These are phyloP conservation scores for Drosophila albomicans DNA, from an alignment of 1,140 invertebrate species.

Conservation along the genomic window DNA sequence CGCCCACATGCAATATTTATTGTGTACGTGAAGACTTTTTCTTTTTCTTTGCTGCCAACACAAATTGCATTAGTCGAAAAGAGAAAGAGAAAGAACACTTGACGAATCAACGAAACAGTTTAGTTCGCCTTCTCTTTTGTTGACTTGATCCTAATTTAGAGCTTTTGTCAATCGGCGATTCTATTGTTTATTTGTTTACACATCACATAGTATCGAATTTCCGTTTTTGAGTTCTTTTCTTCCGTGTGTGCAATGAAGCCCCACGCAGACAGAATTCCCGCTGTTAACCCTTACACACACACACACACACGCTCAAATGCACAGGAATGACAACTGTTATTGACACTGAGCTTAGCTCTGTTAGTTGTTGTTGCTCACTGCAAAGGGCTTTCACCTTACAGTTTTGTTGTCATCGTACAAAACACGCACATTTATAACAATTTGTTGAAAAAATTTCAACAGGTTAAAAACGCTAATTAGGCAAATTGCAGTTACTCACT, in stretches of 20 bases:
- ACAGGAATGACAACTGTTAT: conserved; percentile 61
- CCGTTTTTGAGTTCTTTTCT: conserved; percentile 31
- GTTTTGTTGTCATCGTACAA: conserved; percentile 54
- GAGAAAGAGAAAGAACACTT: conserved; percentile 10
- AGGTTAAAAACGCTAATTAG: conserved; percentile 68
- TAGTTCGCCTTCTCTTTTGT: neutral
- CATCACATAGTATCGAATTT: conserved; percentile 48
- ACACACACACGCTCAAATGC: conserved; percentile 3
- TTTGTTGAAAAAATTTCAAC: conserved; percentile 50
- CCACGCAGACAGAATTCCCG: conserved; percentile 36
- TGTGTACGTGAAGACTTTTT: conserved; percentile 26
- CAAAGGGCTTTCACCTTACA: conserved; percentile 74
- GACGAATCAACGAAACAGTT: neutral
- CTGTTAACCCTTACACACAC: conserved; percentile 38
- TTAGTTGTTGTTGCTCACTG: conserved; percentile 28
- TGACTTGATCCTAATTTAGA: conserved; percentile 8
- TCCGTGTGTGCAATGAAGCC: conserved; percentile 64
- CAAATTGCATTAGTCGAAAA: conserved; percentile 35
- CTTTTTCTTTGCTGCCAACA: conserved; percentile 19
- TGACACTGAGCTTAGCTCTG: conserved; percentile 55
- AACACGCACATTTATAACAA: conserved; percentile 35
- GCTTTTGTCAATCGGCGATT: conserved; percentile 1
- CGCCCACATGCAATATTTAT: conserved; percentile 76
- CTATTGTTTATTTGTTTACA: conserved; percentile 55
- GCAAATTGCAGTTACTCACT: conserved; percentile 57